Conservation (phyloP, 2,888 invertebrate species). For the Polyploca ridens region DNA sequence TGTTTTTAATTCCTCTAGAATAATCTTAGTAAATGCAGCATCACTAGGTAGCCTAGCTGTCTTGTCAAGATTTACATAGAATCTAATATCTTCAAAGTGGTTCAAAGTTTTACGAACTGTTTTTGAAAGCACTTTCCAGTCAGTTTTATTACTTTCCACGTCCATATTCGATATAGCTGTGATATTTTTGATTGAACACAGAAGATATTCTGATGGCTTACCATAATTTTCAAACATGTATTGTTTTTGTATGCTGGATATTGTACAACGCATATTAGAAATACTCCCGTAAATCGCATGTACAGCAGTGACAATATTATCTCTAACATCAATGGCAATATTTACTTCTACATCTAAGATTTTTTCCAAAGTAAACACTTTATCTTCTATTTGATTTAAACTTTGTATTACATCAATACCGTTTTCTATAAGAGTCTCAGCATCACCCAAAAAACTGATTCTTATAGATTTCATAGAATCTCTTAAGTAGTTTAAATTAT, state of each 20-base stretch:
- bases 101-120: slow-evolving; percentile 66
- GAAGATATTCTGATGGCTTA: slow-evolving; percentile 64
- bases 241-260: slow-evolving; percentile 73
- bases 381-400: slow-evolving; percentile 75
- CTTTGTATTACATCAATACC: slow-evolving; percentile 69
- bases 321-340: slow-evolving; percentile 53
- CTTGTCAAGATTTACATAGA: slow-evolving; percentile 78
- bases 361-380: slow-evolving; percentile 68
- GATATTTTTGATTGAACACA: slow-evolving; percentile 65
- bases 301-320: slow-evolving; percentile 72
- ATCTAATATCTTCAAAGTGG: slow-evolving; percentile 79
- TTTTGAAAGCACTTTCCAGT: slow-evolving; percentile 61
- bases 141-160: slow-evolving; percentile 33
- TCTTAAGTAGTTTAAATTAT: slow-evolving; percentile 51
- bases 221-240: slow-evolving; percentile 76
- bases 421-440: slow-evolving; percentile 68
- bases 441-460: slow-evolving; percentile 50
- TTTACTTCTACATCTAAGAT: slow-evolving; percentile 48
- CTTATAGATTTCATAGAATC: slow-evolving; percentile 60
- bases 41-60: slow-evolving; percentile 76
- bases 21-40: slow-evolving; percentile 70
- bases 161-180: slow-evolving; percentile 35
- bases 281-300: slow-evolving; percentile 81
- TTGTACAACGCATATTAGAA: slow-evolving; percentile 81
- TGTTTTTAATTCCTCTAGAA: slow-evolving; percentile 62